phyloP scores from a whole-genome alignment of 2,888 invertebrate species.

The Idaea aversata region DNA sequence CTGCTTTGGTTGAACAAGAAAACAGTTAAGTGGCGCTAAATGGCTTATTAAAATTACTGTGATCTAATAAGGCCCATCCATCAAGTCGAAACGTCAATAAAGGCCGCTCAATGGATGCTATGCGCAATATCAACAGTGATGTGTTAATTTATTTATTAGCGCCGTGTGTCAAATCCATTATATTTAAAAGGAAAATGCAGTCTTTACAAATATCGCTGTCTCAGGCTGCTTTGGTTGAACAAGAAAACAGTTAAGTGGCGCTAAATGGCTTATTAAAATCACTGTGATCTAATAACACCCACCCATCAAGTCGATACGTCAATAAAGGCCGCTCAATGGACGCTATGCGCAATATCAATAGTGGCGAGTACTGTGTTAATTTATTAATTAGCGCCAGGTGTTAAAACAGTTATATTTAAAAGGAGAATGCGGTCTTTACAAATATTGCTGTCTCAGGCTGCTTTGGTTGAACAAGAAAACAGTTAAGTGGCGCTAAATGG shows the following conservation, averaged over 20 bases:
- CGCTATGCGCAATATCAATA: slow-evolving; percentile 56
- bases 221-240: slow-evolving; percentile 60
- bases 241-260: slow-evolving; percentile 29
- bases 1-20: slow-evolving; percentile 59
- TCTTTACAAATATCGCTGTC: slow-evolving; percentile 62
- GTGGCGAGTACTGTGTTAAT: slow-evolving; percentile 56
- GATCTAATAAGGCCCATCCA: slow-evolving; percentile 41
- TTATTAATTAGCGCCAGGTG: slow-evolving; percentile 61
- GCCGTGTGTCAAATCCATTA: slow-evolving; percentile 56
- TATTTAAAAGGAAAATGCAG: slow-evolving; percentile 42
- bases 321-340: slow-evolving; percentile 66
- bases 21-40: slow-evolving; percentile 2
- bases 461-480: slow-evolving; percentile 55
- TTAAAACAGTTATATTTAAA: slow-evolving; percentile 50
- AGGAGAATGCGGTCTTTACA: slow-evolving; percentile 48
- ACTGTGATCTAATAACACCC: slow-evolving; percentile 42
- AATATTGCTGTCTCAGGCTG: slow-evolving; percentile 62
- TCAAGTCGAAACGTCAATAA: slow-evolving; percentile 54
- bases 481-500: background rate
- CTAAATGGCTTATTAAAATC: slow-evolving; percentile 36
- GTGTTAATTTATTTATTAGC: slow-evolving; percentile 61
- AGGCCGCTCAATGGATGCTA: slow-evolving; percentile 64
- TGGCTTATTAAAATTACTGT: slow-evolving; percentile 28
- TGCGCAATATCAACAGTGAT: slow-evolving; percentile 58
- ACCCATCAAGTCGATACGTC: slow-evolving; percentile 50